Percentiles rank a stretch among this genome's conserved stretches.
Conservation (phyloP, 2,888 invertebrate genomes). For the Agelastica alni region DNA sequence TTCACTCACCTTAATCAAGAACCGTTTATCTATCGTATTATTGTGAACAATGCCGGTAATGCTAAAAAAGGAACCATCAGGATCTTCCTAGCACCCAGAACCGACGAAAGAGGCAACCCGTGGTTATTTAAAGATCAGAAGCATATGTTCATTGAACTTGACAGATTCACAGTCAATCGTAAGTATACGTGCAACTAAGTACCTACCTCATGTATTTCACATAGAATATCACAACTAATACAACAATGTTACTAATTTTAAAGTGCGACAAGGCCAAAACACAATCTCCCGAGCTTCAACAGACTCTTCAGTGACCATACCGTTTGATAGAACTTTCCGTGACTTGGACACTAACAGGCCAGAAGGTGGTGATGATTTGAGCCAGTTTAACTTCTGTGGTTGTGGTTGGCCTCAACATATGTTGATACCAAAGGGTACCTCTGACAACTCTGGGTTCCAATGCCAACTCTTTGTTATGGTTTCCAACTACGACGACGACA, state of each 20-base stretch:
- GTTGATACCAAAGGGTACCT: slow-evolving; percentile 73
- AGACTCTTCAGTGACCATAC: slow-evolving; percentile 81
- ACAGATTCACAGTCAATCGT: slow-evolving; percentile 70
- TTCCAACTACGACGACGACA: slow-evolving; percentile 71
- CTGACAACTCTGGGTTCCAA: slow-evolving; percentile 62
- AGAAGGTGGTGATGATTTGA: slow-evolving; percentile 59
- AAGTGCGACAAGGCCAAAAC: slow-evolving; percentile 72
- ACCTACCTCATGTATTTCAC: too few species aligned
- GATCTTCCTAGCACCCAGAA: slow-evolving; percentile 71
- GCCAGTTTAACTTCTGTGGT: slow-evolving; percentile 79
- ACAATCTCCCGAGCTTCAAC: slow-evolving; percentile 67
- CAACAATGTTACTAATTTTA: not conserved
- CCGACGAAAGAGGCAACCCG: slow-evolving; percentile 67
- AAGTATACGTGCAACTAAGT: slow-evolving; percentile 52
- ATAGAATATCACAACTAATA: too few species aligned
- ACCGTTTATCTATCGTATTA: slow-evolving; percentile 66
- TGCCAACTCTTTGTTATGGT: slow-evolving; percentile 79
- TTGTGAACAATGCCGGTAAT: slow-evolving; percentile 52
- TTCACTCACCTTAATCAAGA: slow-evolving; percentile 80
- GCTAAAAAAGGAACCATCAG: slow-evolving; percentile 66
- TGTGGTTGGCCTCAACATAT: slow-evolving; percentile 89
- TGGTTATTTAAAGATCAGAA: slow-evolving; percentile 68
- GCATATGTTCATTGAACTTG: slow-evolving; percentile 71
- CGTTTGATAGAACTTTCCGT: slow-evolving; percentile 80
- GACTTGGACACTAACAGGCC: slow-evolving; percentile 68